Evolutionary conservation across 2,797 vertebrate genomes (phyloP).

Genomic region (Microcaecilia unicolor): DNA sequence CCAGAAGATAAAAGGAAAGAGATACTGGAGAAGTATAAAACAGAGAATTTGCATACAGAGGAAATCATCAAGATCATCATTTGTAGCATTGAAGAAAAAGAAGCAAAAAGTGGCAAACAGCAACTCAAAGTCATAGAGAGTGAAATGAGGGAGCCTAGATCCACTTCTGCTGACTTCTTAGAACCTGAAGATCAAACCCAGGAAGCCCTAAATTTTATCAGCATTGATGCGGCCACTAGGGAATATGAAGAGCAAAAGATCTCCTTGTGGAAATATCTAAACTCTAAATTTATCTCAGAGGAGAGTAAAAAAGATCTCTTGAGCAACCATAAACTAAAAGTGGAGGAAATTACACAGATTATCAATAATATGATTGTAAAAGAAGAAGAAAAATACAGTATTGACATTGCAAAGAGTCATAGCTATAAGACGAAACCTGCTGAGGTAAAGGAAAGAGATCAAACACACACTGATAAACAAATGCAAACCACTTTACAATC

Average conservation of each 20-base stretch:
- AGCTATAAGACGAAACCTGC: too few relatives aligned
- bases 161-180: too few relatives aligned
- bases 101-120: too few relatives aligned
- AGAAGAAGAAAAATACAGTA: neutral
- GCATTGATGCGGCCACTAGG: too few relatives aligned
- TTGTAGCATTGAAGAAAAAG: neutral
- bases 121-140: too few relatives aligned
- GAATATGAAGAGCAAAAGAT: neutral
- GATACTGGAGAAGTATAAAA: slow-evolving; percentile 1
- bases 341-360: slow-evolving; percentile 1
- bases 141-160: too few relatives aligned
- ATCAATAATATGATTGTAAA: neutral
- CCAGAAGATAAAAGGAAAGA: slow-evolving; percentile 8
- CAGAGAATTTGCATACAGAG: slow-evolving; percentile 1
- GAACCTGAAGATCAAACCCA: too few relatives aligned
- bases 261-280: slow-evolving; percentile 13
- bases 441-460: neutral
- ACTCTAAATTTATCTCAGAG: slow-evolving; percentile 11
- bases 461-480: too few relatives aligned
- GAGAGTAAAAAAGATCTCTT: slow-evolving; percentile 6
- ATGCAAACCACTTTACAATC: too few relatives aligned
- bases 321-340: slow-evolving; percentile 1
- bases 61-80: neutral
- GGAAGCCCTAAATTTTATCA: too few relatives aligned
- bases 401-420: too few relatives aligned